Base-by-base conservation (phyloP, 2,888 invertebrate species). In the Zaprionus lineosus region DNA sequence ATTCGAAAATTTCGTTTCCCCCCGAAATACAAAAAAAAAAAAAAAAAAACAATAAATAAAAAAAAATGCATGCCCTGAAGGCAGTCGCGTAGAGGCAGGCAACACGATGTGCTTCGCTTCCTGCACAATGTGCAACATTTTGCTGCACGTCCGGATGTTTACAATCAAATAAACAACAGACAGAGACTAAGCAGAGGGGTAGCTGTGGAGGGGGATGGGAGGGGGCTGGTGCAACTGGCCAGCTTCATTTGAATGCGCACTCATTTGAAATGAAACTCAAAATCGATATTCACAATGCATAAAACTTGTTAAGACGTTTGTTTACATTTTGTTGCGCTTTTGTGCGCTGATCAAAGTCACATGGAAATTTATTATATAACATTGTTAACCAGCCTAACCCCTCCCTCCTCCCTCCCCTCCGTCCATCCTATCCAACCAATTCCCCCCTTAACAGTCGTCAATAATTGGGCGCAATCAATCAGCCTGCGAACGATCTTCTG, bases 61-160 rank as follows among this genome's bases (percentile, higher is more conserved):
- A 36, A 61, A 59, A 68, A 68, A 76, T 77, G 53, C 52, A 81
- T 60, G 82, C 84, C 77, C 85, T 82, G 64, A 50, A 52, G 64
- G 62, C 64, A 33, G 64, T 46, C 40, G 15, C 50, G 24, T 39
- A 34, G 19, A 34, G 33, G 31, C 57, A 26, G 40, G 46, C 73
- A 73, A 73, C 58, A 51, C 47, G 78, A 52, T 51, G 44, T 51
- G n/a, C n/a, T n/a, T 74, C 48, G 70, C 83, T 84, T 84, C 83
- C 83, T 78, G 77, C 69, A 81, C 74, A 75, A 77, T 78, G 64
- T 84, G 86, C 82, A 86, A 84, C 84, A 86, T 71, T 86, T 86
- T 84, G 71, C 61, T 66, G 84, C 68, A 74, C 58, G 67, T 78
- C 86, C 87, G 84, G 87, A 86, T 84, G 84, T 84, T 84, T 84